Conservation (phyloP, 1,140 invertebrate species). For the Drosophila dunni region DNA sequence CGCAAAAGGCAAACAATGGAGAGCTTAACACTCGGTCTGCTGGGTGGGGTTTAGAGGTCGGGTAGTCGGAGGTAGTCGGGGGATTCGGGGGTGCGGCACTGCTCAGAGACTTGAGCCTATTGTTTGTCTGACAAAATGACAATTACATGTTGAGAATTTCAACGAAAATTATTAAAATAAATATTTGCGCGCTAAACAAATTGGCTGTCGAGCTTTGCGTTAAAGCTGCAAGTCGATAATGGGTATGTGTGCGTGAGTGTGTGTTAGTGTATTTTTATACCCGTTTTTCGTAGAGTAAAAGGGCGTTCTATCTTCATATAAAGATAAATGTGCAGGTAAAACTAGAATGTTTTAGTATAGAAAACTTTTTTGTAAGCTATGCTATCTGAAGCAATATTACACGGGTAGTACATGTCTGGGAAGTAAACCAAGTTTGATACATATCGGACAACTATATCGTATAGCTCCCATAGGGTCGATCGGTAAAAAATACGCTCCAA, state of each 20-base stretch:
- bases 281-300: no score
- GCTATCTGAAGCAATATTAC: no score
- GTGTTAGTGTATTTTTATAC: constrained; percentile 4
- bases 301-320: no score
- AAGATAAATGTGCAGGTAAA: no score
- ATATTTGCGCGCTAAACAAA: constrained; percentile 62
- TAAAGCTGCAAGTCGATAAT: constrained; percentile 23
- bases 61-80: constrained; percentile 12
- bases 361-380: no score
- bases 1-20: constrained; percentile 67
- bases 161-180: constrained; percentile 54
- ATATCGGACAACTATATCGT: no score
- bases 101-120: constrained; percentile 46
- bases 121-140: constrained; percentile 76
- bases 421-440: no score
- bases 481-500: no score
- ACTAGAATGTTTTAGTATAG: no score
- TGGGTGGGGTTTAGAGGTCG: constrained; percentile 18
- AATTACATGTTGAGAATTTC: constrained; percentile 75
- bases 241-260: neutral
- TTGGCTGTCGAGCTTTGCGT: constrained; percentile 59
- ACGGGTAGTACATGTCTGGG: no score
- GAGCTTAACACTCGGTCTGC: constrained; percentile 32
- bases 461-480: no score
- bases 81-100: neutral